These are phyloP conservation scores for Bhutanitis thaidina DNA, from an alignment of 2,888 invertebrate genomes.

Conservation along the genomic window DNA sequence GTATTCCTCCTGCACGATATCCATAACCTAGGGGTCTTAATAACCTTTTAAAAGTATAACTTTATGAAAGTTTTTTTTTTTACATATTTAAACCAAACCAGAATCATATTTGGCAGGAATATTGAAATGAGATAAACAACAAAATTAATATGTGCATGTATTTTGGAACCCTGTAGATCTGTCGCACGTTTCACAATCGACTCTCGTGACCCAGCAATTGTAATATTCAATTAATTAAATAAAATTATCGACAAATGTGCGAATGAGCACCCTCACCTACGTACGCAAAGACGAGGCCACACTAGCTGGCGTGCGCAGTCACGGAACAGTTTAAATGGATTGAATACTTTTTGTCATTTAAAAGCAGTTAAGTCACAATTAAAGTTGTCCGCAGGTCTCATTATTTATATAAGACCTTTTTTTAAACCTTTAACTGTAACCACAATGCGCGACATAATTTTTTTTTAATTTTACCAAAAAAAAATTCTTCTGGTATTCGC, in stretches of 20 bases:
- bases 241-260: conserved; percentile 35
- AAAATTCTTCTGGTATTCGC: no score
- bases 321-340: no score
- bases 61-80: neutral
- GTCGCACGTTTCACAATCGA: neutral
- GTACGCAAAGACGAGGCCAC: conserved; percentile 16
- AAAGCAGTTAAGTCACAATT: no score
- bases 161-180: conserved; percentile 7
- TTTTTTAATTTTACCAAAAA: neutral
- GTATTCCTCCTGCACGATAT: neutral
- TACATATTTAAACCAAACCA: conserved; percentile 7
- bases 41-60: conserved; percentile 20
- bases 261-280: conserved; percentile 42
- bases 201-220: neutral
- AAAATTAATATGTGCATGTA: conserved; percentile 8
- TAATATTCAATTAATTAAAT: conserved; percentile 10
- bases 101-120: conserved; percentile 15
- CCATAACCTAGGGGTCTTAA: neutral
- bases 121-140: conserved; percentile 1
- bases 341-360: no score
- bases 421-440: no score
- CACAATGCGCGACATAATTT: no score
- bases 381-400: no score
- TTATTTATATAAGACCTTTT: no score
- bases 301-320: conserved; percentile 5